Base-by-base conservation (phyloP, 2,888 invertebrate species). In the Nephrotoma guestfalica region DNA sequence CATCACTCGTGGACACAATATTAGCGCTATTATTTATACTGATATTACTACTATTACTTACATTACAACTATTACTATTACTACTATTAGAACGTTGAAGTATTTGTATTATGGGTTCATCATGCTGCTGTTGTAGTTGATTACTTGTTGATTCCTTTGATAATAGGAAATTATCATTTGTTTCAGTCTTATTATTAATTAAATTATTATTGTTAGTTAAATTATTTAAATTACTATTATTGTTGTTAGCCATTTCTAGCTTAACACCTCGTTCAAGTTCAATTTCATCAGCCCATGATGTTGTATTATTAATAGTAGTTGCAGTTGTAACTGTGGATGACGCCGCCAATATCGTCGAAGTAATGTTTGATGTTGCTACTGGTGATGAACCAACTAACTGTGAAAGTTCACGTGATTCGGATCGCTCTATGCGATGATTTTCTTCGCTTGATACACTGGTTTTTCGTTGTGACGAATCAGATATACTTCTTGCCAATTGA, bases 241-340 rank as follows among this genome's bases (percentile, higher is more conserved):
- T 84, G 41, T 41, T 41, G 42, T 84, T 84, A 84, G 84, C 84
- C 18, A 85, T 43, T 86, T 86, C 51, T n/a, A 57, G 40, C 41
- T 86, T 51, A 18, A 43, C 40, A 30, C 47, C 30, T 13, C 87
- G 83, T 41, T 88, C 88, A 0, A 90, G 89, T 87, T 91, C 91
- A 4, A 91, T 91, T 88, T 92, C 92, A 88, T 93, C 93, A 0
- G 93, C 91, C 93, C 93, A 93, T 4, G 92, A 92, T 9, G 89
- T 89, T 18, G 57, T 57, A n/a, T 41, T 84, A 84, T 13, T 41
- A 41, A 84, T 42, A 41, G 84, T 41, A 71, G 71, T 11, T 71
- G 71, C 30, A 71, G 71, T 30, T 30, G 71, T 71, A 71, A 30
- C 11, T 15, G n/a, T 84, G 13, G 84, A 41, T 84, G 84, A 41